Percentiles rank a stretch among this genome's conserved stretches.
These are phyloP conservation scores for Octopus bimaculoides DNA, from an alignment of 1,140 invertebrate species.

Conservation along the genomic window DNA sequence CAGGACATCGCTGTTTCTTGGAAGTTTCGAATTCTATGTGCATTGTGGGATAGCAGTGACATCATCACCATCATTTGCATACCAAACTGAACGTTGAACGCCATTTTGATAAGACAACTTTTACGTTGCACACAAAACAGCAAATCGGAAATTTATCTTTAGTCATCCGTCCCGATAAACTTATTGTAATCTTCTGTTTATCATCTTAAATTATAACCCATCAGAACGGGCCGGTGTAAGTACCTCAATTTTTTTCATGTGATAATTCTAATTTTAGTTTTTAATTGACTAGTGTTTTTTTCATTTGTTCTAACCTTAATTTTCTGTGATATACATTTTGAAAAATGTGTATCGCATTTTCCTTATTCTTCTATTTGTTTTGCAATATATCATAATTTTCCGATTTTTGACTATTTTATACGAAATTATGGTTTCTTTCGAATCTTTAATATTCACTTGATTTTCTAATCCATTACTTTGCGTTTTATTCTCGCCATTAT, in stretches of 20 bases:
- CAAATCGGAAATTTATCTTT: constrained; percentile 7
- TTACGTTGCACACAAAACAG: constrained; percentile 6
- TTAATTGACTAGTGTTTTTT: too few relatives aligned
- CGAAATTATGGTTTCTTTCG: too few relatives aligned
- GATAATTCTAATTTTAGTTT: neutral
- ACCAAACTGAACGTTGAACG: neutral
- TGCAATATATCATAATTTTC: too few relatives aligned
- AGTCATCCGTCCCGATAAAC: constrained; percentile 10
- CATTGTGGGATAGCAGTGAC: constrained; percentile 13
- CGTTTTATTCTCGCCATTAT: too few relatives aligned
- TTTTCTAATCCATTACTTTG: too few relatives aligned
- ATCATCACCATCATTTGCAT: constrained; percentile 8
- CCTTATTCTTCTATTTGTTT: too few relatives aligned
- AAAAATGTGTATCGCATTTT: too few relatives aligned
- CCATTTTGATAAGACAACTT: constrained; percentile 14
- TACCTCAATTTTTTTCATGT: constrained; percentile 11
- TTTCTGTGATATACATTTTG: too few relatives aligned
- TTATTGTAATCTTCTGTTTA: constrained; percentile 7
- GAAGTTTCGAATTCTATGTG: neutral
- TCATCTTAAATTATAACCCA: constrained; percentile 18
- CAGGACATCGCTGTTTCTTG: neutral
- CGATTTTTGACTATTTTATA: too few relatives aligned
- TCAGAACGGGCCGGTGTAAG: constrained; percentile 22
- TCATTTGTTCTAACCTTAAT: too few relatives aligned
- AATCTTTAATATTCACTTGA: too few relatives aligned